phyloP scores from a whole-genome alignment of 1,140 invertebrate species.

The Gonatopus flavifemur region DNA sequence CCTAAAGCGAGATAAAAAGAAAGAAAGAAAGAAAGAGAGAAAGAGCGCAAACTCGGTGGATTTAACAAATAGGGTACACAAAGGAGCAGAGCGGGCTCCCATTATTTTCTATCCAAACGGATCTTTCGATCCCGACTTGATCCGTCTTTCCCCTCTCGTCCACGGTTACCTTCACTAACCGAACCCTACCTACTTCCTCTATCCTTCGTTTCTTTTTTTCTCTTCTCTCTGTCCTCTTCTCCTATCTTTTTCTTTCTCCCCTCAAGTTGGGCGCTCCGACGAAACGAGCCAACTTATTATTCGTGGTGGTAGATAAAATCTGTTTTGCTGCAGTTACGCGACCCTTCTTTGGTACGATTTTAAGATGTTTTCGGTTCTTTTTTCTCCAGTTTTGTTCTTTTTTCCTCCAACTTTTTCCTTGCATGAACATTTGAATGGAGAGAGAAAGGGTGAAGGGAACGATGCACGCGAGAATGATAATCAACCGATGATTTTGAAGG shows the following conservation, averaged over 20 bases:
- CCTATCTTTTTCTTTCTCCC: slow-evolving; percentile 6
- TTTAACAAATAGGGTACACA: slow-evolving; percentile 30
- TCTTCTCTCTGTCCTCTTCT: slow-evolving; percentile 12
- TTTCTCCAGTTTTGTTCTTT: background rate
- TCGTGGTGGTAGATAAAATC: slow-evolving; percentile 22
- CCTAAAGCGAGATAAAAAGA: no score
- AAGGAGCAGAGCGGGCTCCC: slow-evolving; percentile 15
- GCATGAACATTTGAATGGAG: background rate
- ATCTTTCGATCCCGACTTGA: slow-evolving; percentile 9
- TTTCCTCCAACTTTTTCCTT: background rate
- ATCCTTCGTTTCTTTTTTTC: slow-evolving; percentile 7
- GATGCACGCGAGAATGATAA: no score
- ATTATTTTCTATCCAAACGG: slow-evolving; percentile 31
- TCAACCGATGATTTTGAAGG: no score
- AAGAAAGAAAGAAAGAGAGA: background rate
- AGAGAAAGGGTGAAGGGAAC: no score
- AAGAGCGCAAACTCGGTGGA: slow-evolving; percentile 12
- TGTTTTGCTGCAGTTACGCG: background rate
- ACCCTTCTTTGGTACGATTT: background rate
- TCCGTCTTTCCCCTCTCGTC: slow-evolving; percentile 3
- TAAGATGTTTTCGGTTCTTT: background rate
- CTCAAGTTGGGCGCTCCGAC: slow-evolving; percentile 2
- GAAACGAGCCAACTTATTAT: slow-evolving; percentile 12
- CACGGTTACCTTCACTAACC: no score
- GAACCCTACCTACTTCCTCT: no score